These are phyloP conservation scores for Apamea anceps DNA, from an alignment of 2,888 invertebrate genomes.

Conservation along the genomic window DNA sequence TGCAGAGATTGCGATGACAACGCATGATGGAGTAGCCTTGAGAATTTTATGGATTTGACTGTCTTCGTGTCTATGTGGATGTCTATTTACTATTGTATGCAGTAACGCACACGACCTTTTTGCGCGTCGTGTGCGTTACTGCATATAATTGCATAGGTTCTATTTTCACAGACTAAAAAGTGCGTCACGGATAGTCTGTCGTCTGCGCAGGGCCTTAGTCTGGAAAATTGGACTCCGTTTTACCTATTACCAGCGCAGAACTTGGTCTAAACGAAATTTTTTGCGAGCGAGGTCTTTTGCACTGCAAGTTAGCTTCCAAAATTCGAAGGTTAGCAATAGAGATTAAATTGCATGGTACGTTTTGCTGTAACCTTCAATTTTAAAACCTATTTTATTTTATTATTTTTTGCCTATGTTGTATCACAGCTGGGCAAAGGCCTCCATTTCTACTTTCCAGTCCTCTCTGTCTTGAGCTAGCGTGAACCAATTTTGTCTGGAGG, in stretches of 20 bases:
- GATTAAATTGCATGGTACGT: neutral
- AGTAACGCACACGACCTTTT: no score
- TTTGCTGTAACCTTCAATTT: neutral
- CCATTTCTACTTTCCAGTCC: neutral
- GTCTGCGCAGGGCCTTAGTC: no score
- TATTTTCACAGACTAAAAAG: no score
- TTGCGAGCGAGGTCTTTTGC: no score
- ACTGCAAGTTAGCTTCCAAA: neutral
- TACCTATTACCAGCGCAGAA: neutral
- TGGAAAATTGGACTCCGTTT: neutral
- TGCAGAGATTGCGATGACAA: conserved; percentile 31
- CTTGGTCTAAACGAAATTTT: neutral
- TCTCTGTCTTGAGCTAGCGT: no score
- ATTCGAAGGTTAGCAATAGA: neutral
- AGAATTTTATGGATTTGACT: neutral
- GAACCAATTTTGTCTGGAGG: no score
- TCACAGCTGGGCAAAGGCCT: no score
- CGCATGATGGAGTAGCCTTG: conserved; percentile 13
- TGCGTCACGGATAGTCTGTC: no score
- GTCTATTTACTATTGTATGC: neutral
- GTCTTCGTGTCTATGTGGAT: neutral
- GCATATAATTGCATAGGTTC: no score
- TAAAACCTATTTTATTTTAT: no score
- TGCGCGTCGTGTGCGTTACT: no score
- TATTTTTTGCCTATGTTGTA: no score